phyloP scores from a whole-genome alignment of 1,140 invertebrate species.

The Euglossa dilemma region DNA sequence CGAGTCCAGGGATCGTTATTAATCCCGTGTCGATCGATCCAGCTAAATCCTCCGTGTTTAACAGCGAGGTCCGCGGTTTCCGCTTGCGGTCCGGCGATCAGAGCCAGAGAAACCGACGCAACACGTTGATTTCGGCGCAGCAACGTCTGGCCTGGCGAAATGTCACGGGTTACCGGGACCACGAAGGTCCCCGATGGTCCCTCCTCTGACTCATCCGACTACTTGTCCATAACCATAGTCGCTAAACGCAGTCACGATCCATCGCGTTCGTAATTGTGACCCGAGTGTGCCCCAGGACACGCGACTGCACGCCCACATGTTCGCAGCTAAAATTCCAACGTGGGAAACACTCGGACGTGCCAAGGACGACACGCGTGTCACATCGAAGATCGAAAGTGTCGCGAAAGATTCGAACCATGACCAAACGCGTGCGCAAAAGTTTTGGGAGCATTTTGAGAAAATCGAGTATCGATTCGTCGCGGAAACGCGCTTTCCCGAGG shows the following conservation, averaged over 20 bases:
- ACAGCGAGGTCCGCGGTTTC: slow-evolving; percentile 1
- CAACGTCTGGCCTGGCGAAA: slow-evolving; percentile 5
- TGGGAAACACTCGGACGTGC: neutral
- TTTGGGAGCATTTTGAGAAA: neutral
- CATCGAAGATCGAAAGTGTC: no score
- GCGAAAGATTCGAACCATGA: no score
- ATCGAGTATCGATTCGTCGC: slow-evolving; percentile 8
- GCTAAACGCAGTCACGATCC: slow-evolving; percentile 56
- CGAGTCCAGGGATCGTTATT: slow-evolving; percentile 2
- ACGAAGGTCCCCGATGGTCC: slow-evolving; percentile 34
- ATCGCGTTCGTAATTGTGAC: slow-evolving; percentile 39
- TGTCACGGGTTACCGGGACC: slow-evolving; percentile 29
- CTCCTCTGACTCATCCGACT: slow-evolving; percentile 59
- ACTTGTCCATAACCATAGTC: slow-evolving; percentile 42
- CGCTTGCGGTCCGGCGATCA: neutral
- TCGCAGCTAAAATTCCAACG: slow-evolving; percentile 24
- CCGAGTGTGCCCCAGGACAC: slow-evolving; percentile 39
- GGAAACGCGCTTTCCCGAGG: no score
- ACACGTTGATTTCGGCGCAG: slow-evolving; percentile 2
- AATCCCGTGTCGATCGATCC: slow-evolving; percentile 26
- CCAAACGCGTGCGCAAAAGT: no score
- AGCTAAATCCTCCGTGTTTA: no score
- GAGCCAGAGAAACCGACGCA: neutral
- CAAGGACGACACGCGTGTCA: no score
- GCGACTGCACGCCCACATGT: slow-evolving; percentile 40